Evolutionary conservation across 2,113 vertebrate species (phyloP), one percentile per base, ranked within the genome.

Genomic region (Rhinogobius similis): DNA sequence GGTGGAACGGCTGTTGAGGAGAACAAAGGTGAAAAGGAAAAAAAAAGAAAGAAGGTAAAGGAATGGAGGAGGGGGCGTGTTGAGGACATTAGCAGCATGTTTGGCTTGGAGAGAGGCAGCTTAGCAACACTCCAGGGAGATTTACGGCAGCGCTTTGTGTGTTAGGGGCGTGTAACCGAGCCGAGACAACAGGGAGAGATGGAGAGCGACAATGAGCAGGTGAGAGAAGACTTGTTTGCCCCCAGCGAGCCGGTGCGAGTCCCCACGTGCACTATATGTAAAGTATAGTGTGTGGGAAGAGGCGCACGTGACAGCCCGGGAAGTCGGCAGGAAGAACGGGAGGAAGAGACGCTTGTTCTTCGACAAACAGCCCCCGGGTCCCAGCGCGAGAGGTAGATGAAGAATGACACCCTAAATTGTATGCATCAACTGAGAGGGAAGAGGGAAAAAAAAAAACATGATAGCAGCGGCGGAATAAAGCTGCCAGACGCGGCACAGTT

Each of bases 1-100:
- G 21, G 21, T 12, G 6, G 7, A 11, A 52, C 8, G n/a, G 21
- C 21, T 52, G n/a, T 3, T 23, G 50, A 23, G 23, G 50, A 52
- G n/a, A n/a, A n/a, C n/a, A n/a, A n/a, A n/a, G 50, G 43, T 46
- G 16, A 46, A 52, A 52, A 23, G n/a, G n/a, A 8, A 10, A 55
- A 26, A 10, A 55, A 13, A 53, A 24, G 11, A 36, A 36, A 36
- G 9, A 36, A 5, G 5, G 9, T 36, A 36, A 36, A 36, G 32
- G 32, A 36, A 36, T 36, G 13, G 56, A 38, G 67, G 44, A 46
- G 48, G 46, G 66, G 6, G 26, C 41, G 26, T 77, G 81, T 82
- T 83, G 81, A 78, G 66, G 77, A 74, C 73, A 79, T 87, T 86
- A 90, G 73, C 75, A 72, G 75, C 72, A 38, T 79, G 77, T 80